Base-by-base conservation (phyloP, 1,140 invertebrate species). In the Trachymyrmex septentrionalis region DNA sequence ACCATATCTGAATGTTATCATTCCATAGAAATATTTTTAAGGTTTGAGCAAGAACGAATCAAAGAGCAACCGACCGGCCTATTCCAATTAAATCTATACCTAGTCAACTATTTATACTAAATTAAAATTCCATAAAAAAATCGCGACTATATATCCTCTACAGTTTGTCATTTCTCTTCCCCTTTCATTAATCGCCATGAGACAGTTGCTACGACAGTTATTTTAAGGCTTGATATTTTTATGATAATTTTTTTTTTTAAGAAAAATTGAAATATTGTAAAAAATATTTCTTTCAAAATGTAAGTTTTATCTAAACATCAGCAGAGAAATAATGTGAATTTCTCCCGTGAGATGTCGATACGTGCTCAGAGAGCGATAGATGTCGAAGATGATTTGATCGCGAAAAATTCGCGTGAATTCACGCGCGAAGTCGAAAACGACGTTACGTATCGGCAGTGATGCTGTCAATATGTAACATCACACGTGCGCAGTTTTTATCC, bases 391-490 rank as follows among this genome's bases (percentile, higher is more conserved):
- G 64, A 81, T 64, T 71, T 30, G 77, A 81, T 73, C 53, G 55
- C 53, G 67, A 73, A 59, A 55, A 73, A 61, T 82, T 48, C 16
- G 24, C 55, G 63, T 48, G 77, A 72, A 59, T 82, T 30, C 50
- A n/a, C 80, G 24, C 34, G 80, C 24, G 16, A 82, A 73, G 53
- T 59, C 53, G 24, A 59, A 73, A 59, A 73, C 21, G 69, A 82
- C 69, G 38, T 50, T 34, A 30, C 55, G 53, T 48, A 82, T 82
- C 21, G 55, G 44, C 67, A 19, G 24, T 44, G 53, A 30, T 55
- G 80, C 67, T 44, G 50, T 55, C 77, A 72, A 82, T 82, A 82
- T 12, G 78, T 38, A 80, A 55, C 64, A 71, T 71, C 38, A 57
- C 57, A 55, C 63, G 76, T 48, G 61, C 27, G 24, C 55, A 34